Evolutionary conservation across 2,113 vertebrate species (phyloP).

Genomic region (Nettapus auritus): DNA sequence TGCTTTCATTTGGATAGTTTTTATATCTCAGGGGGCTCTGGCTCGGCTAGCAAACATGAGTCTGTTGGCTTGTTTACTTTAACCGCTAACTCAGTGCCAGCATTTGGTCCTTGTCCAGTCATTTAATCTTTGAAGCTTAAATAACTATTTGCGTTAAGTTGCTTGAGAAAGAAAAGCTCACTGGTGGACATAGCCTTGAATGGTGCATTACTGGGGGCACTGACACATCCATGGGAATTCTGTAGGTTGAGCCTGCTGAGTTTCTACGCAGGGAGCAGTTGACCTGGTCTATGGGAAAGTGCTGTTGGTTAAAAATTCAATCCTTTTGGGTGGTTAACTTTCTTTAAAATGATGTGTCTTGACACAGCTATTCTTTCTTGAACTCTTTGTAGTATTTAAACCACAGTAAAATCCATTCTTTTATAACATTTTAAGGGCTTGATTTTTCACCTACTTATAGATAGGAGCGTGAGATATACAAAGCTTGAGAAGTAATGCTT

Average conservation of each 20-base stretch:
- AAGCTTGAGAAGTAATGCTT: neutral
- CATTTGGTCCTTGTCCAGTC: constrained; percentile 41
- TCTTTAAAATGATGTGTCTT: neutral
- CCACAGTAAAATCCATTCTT: neutral
- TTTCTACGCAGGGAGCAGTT: neutral
- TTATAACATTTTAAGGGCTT: neutral
- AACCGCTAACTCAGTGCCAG: constrained; percentile 20
- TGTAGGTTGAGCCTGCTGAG: neutral
- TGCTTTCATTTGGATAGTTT: neutral
- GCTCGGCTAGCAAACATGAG: neutral
- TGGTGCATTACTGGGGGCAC: neutral
- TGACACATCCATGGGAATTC: neutral
- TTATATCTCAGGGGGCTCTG: neutral
- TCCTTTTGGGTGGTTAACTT: neutral
- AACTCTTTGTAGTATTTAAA: neutral
- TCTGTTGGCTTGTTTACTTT: constrained; percentile 23
- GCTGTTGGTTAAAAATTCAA: neutral
- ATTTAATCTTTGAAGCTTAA: constrained; percentile 48
- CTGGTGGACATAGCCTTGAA: neutral
- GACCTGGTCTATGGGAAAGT: constrained; percentile 37
- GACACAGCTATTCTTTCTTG: neutral
- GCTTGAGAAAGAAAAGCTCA: constrained; percentile 34
- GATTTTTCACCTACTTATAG: neutral
- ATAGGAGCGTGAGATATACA: neutral
- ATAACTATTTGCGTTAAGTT: constrained; percentile 34